Base-by-base conservation (phyloP, 2,888 invertebrate species). In the Ectemnius cavifrons region DNA sequence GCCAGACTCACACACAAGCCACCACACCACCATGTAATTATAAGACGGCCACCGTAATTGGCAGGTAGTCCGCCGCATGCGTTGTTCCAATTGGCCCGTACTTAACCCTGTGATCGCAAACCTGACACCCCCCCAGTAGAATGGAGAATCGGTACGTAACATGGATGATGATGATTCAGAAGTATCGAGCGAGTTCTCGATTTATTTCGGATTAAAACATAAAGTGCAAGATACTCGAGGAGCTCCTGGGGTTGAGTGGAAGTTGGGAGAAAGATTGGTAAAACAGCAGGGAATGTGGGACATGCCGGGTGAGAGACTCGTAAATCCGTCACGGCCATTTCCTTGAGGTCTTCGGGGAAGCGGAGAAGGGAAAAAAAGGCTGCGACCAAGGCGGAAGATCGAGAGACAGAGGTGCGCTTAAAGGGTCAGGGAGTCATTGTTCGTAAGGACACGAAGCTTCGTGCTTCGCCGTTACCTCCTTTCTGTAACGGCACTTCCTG, bases 401-500 rank as follows among this genome's bases (percentile, higher is more conserved):
- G 20, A 6, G 57, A 16, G 59, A 47, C 46, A 59, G 66, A 77
- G 73, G 75, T 81, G 67, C 60, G 77, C 20, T 52, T 64, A 83
- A 82, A 82, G 74, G 75, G 72, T 83, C 79, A 74, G 37, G 16
- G 28, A 23, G 59, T 60, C 64, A 81, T 83, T 83, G 81, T 81
- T 81, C 81, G 73, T 64, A 58, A 27, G 63, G 60, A 46, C 16
- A 52, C 69, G 47, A 71, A 82, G 81, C 83, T 79, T 79, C 73
- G 72, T 74, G 77, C 80, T 85, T 78, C 70, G 76, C 83, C 77
- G 79, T 71, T 77, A 46, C 65, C 57, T 49, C 67, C 61, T 63
- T 58, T 45, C 67, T 70, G 82, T 81, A 86, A 89, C 84, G 86
- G 84, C 74, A 77, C 74, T 82, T 83, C 69, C 77, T 78, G 37